Base-by-base conservation (phyloP, 2,797 vertebrate genomes). In the Aulostomus chinensis region DNA sequence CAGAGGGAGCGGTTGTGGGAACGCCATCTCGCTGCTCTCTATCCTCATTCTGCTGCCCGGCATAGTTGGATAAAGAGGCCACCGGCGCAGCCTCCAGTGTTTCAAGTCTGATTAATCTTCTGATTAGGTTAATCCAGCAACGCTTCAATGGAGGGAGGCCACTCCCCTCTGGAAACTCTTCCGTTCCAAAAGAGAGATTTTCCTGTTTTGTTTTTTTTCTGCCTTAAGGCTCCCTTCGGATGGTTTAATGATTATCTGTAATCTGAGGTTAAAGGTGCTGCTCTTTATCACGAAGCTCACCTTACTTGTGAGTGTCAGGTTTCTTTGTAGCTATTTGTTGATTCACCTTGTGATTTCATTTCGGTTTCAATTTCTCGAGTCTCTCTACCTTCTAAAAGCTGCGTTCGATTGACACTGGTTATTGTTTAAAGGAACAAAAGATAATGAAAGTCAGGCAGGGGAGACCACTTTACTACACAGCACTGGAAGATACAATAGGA, bases 51-150 rank as follows among this genome's bases (percentile, higher is more conserved):
- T 64, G 69, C 56, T 70, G 49, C 68, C 56, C 38, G 3, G 55
- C 63, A 42, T 53, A 68, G 65, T 63, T 15, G 46, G 75, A 74
- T 84, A 79, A 83, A 74, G 73, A 79, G 75, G 74, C 85, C 84
- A 85, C 76, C 56, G 41, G 77, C 76, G 36, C 68, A 59, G 75
- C 76, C 78, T 79, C 63, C 33, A 53, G 76, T 83, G 78, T 85
- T 90, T 87, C 78, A 84, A 86, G 80, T 80, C 78, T 69, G 82
- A 83, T 87, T 89, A 81, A 86, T 86, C 83, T 77, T 80, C 71
- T 88, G 87, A 91, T 91, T 87, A 80, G 78, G 73, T 80, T 91
- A 87, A 90, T 88, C 84, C 81, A 68, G 74, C 76, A 43, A 67
- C 56, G 71, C 77, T 67, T 80, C 62, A 74, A 34, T 69, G 54